These are phyloP conservation scores for Entomobrya proxima DNA, from an alignment of 2,888 invertebrate species.

Conservation along the genomic window DNA sequence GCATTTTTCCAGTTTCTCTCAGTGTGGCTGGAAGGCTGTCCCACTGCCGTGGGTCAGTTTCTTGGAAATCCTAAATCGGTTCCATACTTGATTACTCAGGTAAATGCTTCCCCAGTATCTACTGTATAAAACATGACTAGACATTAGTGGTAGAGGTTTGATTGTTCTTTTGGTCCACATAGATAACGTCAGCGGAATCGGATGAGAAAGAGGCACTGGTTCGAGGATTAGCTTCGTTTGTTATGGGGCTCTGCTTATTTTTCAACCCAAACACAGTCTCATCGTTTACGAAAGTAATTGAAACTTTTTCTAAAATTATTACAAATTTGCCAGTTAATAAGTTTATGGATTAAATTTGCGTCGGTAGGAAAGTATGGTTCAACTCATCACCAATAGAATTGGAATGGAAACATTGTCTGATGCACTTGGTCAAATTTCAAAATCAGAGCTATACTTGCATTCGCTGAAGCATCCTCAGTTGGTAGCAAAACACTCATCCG, in stretches of 20 bases:
- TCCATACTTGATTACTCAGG: constrained; percentile 87
- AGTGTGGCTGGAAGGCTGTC: constrained; percentile 91
- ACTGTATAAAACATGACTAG: no score
- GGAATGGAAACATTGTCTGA: constrained; percentile 92
- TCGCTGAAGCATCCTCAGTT: constrained; percentile 96
- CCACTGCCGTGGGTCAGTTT: constrained; percentile 88
- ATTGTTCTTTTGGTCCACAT: constrained; percentile 76
- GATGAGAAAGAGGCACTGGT: constrained; percentile 94
- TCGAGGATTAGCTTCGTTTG: constrained; percentile 92
- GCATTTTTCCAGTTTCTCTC: constrained; percentile 93
- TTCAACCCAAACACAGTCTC: constrained; percentile 90
- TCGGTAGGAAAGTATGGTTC: constrained; percentile 84
- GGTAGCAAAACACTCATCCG: constrained; percentile 84
- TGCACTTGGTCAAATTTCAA: constrained; percentile 89
- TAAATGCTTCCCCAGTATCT: no score
- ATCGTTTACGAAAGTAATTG: constrained; percentile 84
- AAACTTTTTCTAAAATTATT: no score
- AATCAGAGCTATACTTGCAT: constrained; percentile 93
- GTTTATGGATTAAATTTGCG: no score
- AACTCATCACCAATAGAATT: constrained; percentile 91
- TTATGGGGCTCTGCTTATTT: constrained; percentile 93
- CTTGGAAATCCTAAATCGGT: constrained; percentile 88
- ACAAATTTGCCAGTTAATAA: background rate
- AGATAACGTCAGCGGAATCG: constrained; percentile 88
- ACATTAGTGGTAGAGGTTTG: no score